A percentile compares a stretch with the other conserved stretches of the same genome.
Conservation (phyloP, 2,888 invertebrate genomes). For the Cephus pulcher region DNA sequence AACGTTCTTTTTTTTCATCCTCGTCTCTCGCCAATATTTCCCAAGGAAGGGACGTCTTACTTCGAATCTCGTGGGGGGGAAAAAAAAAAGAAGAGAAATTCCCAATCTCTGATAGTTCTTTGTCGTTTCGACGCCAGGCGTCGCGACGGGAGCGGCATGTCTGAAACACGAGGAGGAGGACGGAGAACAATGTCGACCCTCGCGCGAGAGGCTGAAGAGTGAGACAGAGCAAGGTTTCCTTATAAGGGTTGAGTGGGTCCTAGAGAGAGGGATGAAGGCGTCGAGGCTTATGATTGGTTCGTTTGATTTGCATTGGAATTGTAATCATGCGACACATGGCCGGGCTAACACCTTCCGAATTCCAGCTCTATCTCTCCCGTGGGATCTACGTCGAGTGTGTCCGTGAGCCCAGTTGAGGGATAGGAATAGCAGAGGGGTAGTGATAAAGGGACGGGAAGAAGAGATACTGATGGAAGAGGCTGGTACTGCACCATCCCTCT, state of each 20-base stretch:
- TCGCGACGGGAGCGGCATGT: neutral
- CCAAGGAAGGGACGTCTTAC: slow-evolving; percentile 1
- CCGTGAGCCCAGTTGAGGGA: slow-evolving; percentile 8
- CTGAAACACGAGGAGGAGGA: neutral
- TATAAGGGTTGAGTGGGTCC: neutral
- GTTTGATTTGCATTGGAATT: slow-evolving; percentile 48
- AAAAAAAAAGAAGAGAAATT: neutral
- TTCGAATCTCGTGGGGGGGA: neutral
- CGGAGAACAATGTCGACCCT: neutral
- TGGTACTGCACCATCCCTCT: neutral
- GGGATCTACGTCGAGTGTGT: neutral
- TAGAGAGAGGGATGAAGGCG: slow-evolving; percentile 22
- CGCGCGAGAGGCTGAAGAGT: neutral
- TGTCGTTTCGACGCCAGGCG: neutral
- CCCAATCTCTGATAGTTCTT: slow-evolving; percentile 7
- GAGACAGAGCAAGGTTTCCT: neutral
- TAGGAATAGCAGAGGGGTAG: neutral
- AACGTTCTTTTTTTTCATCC: slow-evolving; percentile 14
- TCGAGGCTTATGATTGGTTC: slow-evolving; percentile 45
- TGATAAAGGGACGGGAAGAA: neutral
- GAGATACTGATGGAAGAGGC: neutral
- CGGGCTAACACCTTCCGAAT: slow-evolving; percentile 24
- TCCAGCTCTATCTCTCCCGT: slow-evolving; percentile 10
- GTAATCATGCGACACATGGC: slow-evolving; percentile 46
- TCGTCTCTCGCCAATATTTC: slow-evolving; percentile 17